Evolutionary conservation across 2,888 invertebrate species (phyloP), one percentile per base, ranked within the genome.

Genomic region (Sphaeridia pumilis): DNA sequence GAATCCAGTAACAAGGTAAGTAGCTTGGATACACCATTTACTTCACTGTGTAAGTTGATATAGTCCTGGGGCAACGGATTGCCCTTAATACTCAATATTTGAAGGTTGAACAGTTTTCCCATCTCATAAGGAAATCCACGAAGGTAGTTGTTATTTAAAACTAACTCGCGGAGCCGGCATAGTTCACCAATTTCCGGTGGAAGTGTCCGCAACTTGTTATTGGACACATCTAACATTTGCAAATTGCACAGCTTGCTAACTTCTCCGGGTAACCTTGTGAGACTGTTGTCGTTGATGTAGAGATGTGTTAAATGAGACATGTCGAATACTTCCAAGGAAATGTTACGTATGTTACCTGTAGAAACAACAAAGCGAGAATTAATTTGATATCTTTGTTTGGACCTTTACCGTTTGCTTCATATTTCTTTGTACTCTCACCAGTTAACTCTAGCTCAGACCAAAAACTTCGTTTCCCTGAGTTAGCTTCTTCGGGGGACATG

Each of bases 151-250:
- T 95, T 84, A 74, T 88, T 88, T 65, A 98, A 77, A 69, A 88
- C 81, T 67, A 98, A 79, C 76, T 97, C 95, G 75, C 93, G 86
- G 69, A 98, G 81, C 71, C 88, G 83, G 73, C 92, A 87, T 70
- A 98, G 82, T 72, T 98, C 95, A 56, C 98, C 97, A 49, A 98
- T 78, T 75, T 98, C 95, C 50, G 89, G 83, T 60, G 98, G 97
- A 72, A 98, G 76, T 70, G 85, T 86, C 61, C 93, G 79, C 67
- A 98, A 76, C 74, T 94, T 93, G 75, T 98, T 97, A 72, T 83
- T 84, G 63, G 94, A 93, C 66, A 94, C 76, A 75, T 98, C 97
- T 65, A 98, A 76, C 60, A 84, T 82, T 67, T 85, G 82, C 61
- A 98, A 78, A 74, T 87, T 87, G 58, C 76, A 76, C 66, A 98